Evolutionary conservation across 2,797 vertebrate species (phyloP).

Genomic region (Peromyscus aztecus): DNA sequence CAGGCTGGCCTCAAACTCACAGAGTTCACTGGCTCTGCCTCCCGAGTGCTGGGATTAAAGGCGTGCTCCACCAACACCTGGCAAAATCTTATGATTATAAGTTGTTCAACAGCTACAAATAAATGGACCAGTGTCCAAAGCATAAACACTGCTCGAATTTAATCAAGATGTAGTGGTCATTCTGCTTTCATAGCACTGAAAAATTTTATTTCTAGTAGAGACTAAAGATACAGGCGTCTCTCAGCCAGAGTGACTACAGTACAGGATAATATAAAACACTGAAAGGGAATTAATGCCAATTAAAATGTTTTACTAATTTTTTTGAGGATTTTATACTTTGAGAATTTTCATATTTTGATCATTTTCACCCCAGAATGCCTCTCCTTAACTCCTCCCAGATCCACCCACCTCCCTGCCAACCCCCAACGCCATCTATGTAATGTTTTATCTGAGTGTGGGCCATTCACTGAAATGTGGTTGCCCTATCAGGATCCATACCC

Average conservation of each 20-base stretch:
- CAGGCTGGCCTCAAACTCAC: too few species aligned
- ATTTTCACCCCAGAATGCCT: neutral
- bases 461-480: neutral
- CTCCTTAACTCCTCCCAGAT: neutral
- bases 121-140: neutral
- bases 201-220: neutral
- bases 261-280: neutral
- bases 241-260: neutral
- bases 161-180: neutral
- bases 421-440: too few species aligned
- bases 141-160: neutral
- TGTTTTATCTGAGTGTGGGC: neutral
- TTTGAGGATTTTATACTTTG: neutral
- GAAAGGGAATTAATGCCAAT: neutral
- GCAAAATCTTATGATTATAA: neutral
- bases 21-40: too few species aligned
- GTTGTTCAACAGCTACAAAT: neutral
- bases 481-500: too few species aligned
- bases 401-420: too few species aligned
- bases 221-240: neutral
- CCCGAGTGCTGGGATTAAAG: too few species aligned
- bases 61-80: too few species aligned
- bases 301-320: neutral
- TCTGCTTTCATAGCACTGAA: neutral
- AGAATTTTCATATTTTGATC: neutral